A percentile compares a stretch with the other conserved stretches of the same genome.
phyloP scores from a whole-genome alignment of 2,888 invertebrate genomes.

The Synanthedon andrenaeformis region DNA sequence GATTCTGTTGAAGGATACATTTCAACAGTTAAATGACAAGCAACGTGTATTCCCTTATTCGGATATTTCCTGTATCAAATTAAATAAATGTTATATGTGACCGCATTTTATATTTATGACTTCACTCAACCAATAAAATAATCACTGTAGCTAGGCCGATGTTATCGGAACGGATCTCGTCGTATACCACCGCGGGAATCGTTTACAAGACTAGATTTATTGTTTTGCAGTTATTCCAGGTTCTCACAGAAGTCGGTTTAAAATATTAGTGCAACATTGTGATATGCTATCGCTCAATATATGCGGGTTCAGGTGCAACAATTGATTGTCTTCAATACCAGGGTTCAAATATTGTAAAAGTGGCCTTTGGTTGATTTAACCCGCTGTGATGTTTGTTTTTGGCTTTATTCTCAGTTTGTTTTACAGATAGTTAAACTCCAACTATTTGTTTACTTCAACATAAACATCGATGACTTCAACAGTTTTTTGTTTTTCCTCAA shows the following conservation, averaged over 20 bases:
- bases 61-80: slow-evolving; percentile 2
- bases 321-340: too few relatives aligned
- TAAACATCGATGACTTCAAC: too few relatives aligned
- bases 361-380: too few relatives aligned
- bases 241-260: slow-evolving; percentile 3
- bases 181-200: slow-evolving; percentile 29
- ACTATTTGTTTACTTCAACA: too few relatives aligned
- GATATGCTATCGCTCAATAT: not conserved
- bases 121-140: not conserved
- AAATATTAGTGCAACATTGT: not conserved
- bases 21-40: slow-evolving; percentile 4
- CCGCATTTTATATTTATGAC: not conserved
- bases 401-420: too few relatives aligned
- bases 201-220: slow-evolving; percentile 36
- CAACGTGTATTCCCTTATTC: slow-evolving; percentile 12
- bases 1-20: slow-evolving; percentile 19
- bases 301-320: not conserved
- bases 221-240: slow-evolving; percentile 12
- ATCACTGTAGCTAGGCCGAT: not conserved
- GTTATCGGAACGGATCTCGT: slow-evolving; percentile 36
- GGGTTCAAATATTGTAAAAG: too few relatives aligned
- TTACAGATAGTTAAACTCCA: too few relatives aligned
- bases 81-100: not conserved
- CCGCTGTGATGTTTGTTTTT: too few relatives aligned
- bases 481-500: too few relatives aligned